Base-by-base conservation (phyloP, 2,113 vertebrate genomes). In the Laticauda colubrina region DNA sequence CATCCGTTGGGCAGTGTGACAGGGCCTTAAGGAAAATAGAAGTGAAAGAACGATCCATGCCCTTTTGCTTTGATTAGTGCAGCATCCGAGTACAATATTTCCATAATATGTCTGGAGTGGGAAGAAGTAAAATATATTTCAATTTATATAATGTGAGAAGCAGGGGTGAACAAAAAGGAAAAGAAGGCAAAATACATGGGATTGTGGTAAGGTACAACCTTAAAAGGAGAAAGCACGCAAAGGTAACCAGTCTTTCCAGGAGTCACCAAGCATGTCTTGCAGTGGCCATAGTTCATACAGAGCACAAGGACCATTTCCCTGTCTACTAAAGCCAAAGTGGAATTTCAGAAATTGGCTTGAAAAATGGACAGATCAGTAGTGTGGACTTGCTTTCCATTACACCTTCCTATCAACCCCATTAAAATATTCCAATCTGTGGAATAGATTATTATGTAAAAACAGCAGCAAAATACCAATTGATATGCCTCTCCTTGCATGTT, bases 401-500 rank as follows among this genome's bases (percentile, higher is more conserved):
- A 94, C 92, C 95, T 29, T 51, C 87, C 94, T 96, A 29, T n/a
- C 61, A 23, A 96, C 94, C 94, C 93, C 88, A 51, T 86, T 93
- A 34, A 48, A 96, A 94, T 94, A 48, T 92, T 91, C 89, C 94
- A 96, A 94, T 94, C 93, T 90, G 95, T 96, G 91, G 93, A 93
- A 94, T 91, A 95, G 93, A 93, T 96, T 97, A 97, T 34, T 93
- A 29, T n/a, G 6, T 10, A 55, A 55, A 88, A 51, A 51, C 48
- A 88, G 26, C 45, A 29, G 69, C 69, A 75, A 90, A 91, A 87
- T 6, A 81, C 56, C 92, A 93, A 93, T 64, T 90, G 95, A 93
- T 96, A 93, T 95, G n/a, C 64, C 12, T 95, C 96, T 96, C 95
- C 96, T 90, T 93, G 18, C 29, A 92, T 95, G 96, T 96, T 95